Evolutionary conservation across 2,113 vertebrate species (phyloP).

Genomic region (Paramormyrops kingsleyae): DNA sequence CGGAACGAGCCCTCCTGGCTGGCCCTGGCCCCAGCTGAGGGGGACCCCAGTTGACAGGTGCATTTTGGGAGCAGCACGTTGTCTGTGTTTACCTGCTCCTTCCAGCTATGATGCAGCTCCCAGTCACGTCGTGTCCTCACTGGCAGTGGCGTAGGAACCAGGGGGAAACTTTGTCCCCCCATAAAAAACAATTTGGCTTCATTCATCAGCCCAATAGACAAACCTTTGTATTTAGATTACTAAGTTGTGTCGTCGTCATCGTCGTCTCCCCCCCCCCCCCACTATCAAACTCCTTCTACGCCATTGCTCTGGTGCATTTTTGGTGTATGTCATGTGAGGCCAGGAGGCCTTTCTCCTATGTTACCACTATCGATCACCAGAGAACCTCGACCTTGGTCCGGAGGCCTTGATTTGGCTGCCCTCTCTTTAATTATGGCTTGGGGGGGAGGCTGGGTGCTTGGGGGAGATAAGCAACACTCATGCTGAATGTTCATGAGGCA

Average conservation of each 20-base stretch:
- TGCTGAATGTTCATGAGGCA: background rate
- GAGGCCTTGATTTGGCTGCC: background rate
- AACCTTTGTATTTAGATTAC: background rate
- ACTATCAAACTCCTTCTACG: background rate
- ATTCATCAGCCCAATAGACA: background rate
- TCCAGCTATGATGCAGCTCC: background rate
- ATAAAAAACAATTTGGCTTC: background rate
- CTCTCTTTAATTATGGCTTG: background rate
- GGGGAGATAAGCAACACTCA: background rate
- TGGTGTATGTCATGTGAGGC: background rate
- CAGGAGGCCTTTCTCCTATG: background rate
- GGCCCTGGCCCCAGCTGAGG: background rate
- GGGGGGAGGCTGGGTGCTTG: background rate
- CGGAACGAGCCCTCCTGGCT: background rate
- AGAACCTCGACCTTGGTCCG: background rate
- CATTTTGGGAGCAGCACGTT: background rate
- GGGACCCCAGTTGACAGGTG: constrained; percentile 5
- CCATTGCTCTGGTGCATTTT: background rate
- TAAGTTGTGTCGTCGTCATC: too few relatives aligned
- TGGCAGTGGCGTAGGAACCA: background rate
- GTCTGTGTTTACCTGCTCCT: background rate
- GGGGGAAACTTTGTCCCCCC: background rate
- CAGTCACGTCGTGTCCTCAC: background rate
- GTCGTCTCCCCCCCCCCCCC: background rate
- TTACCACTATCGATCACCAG: background rate